Percentiles rank a stretch among this genome's conserved stretches.
Evolutionary conservation across 2,888 invertebrate genomes (phyloP).

Genomic region (Polymixis flavicincta): DNA sequence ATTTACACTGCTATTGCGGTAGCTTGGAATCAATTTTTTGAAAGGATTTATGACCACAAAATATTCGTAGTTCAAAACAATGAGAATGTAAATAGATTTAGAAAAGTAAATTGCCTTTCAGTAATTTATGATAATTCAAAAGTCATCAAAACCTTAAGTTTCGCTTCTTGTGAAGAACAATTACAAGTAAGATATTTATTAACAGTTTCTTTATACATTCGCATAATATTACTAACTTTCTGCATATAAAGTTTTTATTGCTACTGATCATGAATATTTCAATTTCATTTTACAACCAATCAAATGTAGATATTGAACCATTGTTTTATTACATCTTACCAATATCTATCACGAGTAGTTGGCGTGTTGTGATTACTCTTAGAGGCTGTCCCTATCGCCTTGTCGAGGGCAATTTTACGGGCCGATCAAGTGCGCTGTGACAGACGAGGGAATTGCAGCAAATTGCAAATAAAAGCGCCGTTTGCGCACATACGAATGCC

Average conservation of each 20-base stretch:
- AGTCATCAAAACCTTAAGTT: neutral
- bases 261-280: constrained; percentile 36
- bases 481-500: constrained; percentile 55
- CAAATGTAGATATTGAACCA: constrained; percentile 14
- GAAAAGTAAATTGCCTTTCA: too few species aligned
- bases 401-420: constrained; percentile 60
- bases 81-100: neutral
- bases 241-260: constrained; percentile 17
- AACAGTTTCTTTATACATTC: constrained; percentile 8
- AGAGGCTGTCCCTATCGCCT: constrained; percentile 37
- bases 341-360: constrained; percentile 25
- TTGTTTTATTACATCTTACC: constrained; percentile 46
- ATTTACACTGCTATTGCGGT: constrained; percentile 4
- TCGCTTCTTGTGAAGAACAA: neutral
- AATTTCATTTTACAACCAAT: constrained; percentile 35
- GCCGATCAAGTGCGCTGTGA: constrained; percentile 52
- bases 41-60: neutral
- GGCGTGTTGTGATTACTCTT: constrained; percentile 56
- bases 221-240: constrained; percentile 22
- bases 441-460: constrained; percentile 68
- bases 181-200: neutral
- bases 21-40: neutral
- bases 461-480: constrained; percentile 70
- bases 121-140: too few species aligned
- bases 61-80: neutral